Evolutionary conservation across 2,113 vertebrate species (phyloP).

Genomic region (Mixornis gularis): DNA sequence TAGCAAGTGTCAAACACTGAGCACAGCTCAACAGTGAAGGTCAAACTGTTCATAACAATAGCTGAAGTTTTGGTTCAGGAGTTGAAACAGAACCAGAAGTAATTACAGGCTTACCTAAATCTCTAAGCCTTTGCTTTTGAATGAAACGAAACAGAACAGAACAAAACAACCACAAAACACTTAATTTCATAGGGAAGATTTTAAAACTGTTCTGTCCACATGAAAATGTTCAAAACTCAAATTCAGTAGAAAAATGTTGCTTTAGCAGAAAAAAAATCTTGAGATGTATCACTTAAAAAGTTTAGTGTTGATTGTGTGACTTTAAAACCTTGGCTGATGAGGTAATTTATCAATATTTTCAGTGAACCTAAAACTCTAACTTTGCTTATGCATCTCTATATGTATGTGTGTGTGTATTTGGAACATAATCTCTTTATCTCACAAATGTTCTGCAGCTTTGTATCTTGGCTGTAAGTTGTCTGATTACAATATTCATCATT

Average conservation of each 20-base stretch:
- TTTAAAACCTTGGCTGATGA: neutral
- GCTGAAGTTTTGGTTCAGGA: neutral
- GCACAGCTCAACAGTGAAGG: neutral
- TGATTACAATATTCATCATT: neutral
- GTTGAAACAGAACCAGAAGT: neutral
- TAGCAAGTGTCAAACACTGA: neutral
- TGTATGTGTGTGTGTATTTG: neutral
- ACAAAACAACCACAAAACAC: neutral
- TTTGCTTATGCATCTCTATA: neutral
- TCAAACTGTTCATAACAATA: neutral
- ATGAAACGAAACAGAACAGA: neutral
- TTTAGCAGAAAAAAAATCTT: neutral
- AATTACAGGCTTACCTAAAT: neutral
- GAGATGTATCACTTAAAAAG: neutral
- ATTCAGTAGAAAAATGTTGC: neutral
- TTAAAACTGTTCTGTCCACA: neutral
- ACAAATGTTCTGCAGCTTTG: neutral
- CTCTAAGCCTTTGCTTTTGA: neutral
- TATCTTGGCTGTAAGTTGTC: neutral
- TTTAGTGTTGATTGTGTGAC: neutral
- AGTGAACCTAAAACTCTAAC: neutral
- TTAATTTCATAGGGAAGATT: neutral
- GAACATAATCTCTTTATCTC: neutral
- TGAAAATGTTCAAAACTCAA: neutral
- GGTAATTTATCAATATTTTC: neutral